phyloP scores from a whole-genome alignment of 2,888 invertebrate species.

The Argynnis bischoffii region DNA sequence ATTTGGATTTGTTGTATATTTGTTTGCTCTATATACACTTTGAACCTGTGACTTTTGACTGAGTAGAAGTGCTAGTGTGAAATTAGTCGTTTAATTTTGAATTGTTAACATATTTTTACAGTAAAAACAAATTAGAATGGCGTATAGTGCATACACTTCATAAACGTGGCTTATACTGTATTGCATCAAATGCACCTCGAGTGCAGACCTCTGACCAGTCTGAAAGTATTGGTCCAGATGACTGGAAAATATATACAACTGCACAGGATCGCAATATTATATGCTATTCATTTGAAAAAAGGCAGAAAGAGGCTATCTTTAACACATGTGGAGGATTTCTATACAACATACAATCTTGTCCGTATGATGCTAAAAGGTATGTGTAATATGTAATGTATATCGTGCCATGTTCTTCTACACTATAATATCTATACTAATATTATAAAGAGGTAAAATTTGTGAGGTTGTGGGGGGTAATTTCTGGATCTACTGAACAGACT shows the following conservation, averaged over 20 bases:
- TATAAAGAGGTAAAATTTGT: no score
- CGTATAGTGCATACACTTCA: constrained; percentile 76
- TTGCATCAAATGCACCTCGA: constrained; percentile 73
- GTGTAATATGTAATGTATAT: constrained; percentile 39
- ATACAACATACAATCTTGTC: constrained; percentile 84
- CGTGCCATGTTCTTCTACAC: no score
- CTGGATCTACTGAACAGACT: no score
- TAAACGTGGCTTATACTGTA: constrained; percentile 83
- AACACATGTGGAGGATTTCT: constrained; percentile 85
- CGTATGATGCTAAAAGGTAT: constrained; percentile 86
- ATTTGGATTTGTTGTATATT: no score
- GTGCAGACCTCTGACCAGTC: constrained; percentile 44
- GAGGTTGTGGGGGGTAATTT: no score
- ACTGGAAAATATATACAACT: constrained; percentile 80
- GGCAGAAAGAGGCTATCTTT: constrained; percentile 59
- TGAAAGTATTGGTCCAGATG: constrained; percentile 22
- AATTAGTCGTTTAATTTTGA: background rate
- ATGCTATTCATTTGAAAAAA: constrained; percentile 68
- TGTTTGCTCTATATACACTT: background rate
- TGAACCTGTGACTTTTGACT: no score
- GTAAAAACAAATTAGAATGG: constrained; percentile 61
- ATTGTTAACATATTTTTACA: constrained; percentile 44
- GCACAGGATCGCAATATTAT: constrained; percentile 84
- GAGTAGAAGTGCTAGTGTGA: background rate
- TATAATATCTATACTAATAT: no score